phyloP scores from a whole-genome alignment of 2,113 vertebrate genomes.

The Ceuthmochares aereus region DNA sequence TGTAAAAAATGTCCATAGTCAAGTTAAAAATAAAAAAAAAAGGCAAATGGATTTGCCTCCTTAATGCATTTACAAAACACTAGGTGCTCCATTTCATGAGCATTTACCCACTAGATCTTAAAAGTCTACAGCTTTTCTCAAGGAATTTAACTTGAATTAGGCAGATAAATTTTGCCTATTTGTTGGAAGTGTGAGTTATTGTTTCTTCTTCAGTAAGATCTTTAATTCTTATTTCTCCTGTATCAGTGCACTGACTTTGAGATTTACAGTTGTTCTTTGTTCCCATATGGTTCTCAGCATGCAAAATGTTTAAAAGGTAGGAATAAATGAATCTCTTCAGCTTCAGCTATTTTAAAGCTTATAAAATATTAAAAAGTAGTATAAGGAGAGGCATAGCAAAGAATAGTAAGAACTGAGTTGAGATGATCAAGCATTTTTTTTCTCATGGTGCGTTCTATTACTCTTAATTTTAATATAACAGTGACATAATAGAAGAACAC shows the following conservation, averaged over 20 bases:
- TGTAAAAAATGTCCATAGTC: background rate
- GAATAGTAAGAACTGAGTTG: background rate
- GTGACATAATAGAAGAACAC: constrained; percentile 21
- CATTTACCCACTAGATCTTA: background rate
- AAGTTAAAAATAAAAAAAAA: background rate
- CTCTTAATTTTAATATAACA: constrained; percentile 19
- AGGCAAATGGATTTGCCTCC: background rate
- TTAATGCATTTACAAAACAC: background rate
- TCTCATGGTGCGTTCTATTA: background rate
- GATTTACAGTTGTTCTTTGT: background rate
- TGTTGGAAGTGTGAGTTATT: background rate
- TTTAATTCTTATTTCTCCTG: background rate
- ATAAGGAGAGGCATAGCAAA: background rate
- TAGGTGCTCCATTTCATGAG: background rate
- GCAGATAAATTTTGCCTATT: background rate
- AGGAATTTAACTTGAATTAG: background rate
- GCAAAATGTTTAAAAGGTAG: background rate
- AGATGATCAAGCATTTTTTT: constrained; percentile 54
- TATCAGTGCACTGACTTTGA: background rate
- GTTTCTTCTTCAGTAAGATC: background rate
- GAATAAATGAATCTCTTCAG: background rate
- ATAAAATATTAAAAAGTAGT: constrained; percentile 53
- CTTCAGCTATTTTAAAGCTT: constrained; percentile 33
- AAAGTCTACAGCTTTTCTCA: background rate
- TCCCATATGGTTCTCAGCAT: background rate